A percentile compares a stretch with the other conserved stretches of the same genome.
These are phyloP conservation scores for Lomographa bimaculata DNA, from an alignment of 2,888 invertebrate species.

Conservation along the genomic window DNA sequence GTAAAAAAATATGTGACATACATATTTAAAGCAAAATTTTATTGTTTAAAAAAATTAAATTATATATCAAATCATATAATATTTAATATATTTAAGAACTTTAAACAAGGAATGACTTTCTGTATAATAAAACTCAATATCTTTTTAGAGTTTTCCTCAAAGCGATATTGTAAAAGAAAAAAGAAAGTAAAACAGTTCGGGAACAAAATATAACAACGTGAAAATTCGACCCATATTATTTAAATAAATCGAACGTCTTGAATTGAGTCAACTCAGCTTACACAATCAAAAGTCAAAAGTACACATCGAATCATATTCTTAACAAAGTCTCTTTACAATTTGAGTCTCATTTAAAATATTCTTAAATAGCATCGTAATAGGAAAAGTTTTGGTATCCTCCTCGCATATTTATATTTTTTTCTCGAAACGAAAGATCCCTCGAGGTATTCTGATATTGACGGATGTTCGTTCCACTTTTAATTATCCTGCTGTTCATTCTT, in stretches of 20 bases:
- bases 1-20: too few relatives aligned
- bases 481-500: slow-evolving; percentile 12
- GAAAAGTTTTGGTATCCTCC: slow-evolving; percentile 38
- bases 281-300: slow-evolving; percentile 20
- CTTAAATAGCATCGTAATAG: slow-evolving; percentile 38
- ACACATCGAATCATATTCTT: slow-evolving; percentile 25
- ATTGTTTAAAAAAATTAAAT: too few relatives aligned
- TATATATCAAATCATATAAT: too few relatives aligned
- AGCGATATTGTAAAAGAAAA: too few relatives aligned
- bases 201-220: too few relatives aligned
- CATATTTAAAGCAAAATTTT: too few relatives aligned
- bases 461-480: slow-evolving; percentile 26
- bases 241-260: background rate
- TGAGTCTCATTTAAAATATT: slow-evolving; percentile 33
- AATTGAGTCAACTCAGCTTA: background rate
- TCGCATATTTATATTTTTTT: slow-evolving; percentile 12
- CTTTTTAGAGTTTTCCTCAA: too few relatives aligned
- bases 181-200: too few relatives aligned
- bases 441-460: slow-evolving; percentile 23
- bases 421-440: slow-evolving; percentile 13
- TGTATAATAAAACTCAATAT: too few relatives aligned
- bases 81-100: too few relatives aligned
- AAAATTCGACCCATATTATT: too few relatives aligned
- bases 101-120: too few relatives aligned
- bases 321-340: slow-evolving; percentile 28